Conservation (phyloP, 2,888 invertebrate genomes). For the Cremastinae sp. region DNA sequence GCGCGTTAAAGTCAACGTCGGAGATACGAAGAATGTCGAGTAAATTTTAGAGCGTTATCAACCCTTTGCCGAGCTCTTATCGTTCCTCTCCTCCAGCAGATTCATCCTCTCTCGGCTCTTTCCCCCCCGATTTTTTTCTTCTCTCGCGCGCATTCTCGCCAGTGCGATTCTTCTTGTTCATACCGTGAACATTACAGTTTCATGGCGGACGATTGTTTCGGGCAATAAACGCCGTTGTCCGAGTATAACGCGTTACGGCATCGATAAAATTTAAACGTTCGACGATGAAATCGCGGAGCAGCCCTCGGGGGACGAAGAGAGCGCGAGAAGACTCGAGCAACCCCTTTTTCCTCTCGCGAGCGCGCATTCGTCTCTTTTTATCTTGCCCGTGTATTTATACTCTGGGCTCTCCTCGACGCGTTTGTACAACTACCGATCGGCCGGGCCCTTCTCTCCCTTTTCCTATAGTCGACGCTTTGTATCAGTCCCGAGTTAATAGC, state of each 20-base stretch:
- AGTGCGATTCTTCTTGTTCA: not conserved
- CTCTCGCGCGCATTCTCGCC: not conserved
- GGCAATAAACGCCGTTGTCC: slow-evolving; percentile 74
- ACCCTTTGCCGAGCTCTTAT: slow-evolving; percentile 32
- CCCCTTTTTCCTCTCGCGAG: not conserved
- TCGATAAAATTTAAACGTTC: slow-evolving; percentile 73
- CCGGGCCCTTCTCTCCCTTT: not conserved
- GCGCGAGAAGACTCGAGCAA: slow-evolving; percentile 34
- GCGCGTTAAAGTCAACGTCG: slow-evolving; percentile 37
- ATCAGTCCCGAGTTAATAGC: slow-evolving; percentile 39
- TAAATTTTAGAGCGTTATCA: slow-evolving; percentile 68
- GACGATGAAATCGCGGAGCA: slow-evolving; percentile 62
- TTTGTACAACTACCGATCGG: not conserved
- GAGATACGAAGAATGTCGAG: slow-evolving; percentile 65
- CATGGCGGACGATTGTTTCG: slow-evolving; percentile 71
- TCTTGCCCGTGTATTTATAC: not conserved
- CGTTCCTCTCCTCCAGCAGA: not conserved
- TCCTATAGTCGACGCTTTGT: slow-evolving; percentile 4
- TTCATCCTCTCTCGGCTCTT: not conserved
- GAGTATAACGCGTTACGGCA: slow-evolving; percentile 68
- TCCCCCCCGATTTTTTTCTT: slow-evolving; percentile 2
- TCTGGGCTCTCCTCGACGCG: not conserved
- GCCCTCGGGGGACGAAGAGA: too few relatives aligned
- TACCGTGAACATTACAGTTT: slow-evolving; percentile 66
- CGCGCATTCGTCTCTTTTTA: not conserved